Evolutionary conservation across 2,113 vertebrate genomes (phyloP).

Genomic region (Halichoeres trimaculatus): DNA sequence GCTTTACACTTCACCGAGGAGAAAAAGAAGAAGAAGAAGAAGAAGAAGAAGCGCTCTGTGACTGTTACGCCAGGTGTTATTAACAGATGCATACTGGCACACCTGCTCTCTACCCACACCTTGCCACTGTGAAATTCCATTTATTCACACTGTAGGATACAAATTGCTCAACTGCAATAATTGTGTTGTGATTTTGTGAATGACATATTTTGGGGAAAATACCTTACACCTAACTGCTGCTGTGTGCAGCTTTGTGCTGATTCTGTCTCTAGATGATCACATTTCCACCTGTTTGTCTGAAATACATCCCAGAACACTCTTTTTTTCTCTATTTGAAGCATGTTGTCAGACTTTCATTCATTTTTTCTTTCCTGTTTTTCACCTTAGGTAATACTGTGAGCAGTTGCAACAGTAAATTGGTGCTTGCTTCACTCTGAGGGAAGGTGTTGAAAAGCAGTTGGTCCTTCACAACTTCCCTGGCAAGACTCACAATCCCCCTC

Average conservation of each 20-base stretch:
- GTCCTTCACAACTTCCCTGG: constrained; percentile 51
- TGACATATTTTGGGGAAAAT: background rate
- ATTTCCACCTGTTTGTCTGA: background rate
- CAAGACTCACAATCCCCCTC: constrained; percentile 32
- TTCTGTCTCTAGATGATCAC: background rate
- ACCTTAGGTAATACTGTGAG: constrained; percentile 28
- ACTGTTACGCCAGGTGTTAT: constrained; percentile 10
- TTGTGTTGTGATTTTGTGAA: constrained; percentile 15
- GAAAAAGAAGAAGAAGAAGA: background rate
- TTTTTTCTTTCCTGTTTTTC: constrained; percentile 13
- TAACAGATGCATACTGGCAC: constrained; percentile 32
- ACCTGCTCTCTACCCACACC: constrained; percentile 37
- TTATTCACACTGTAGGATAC: constrained; percentile 1
- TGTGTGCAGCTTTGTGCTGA: background rate
- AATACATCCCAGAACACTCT: background rate
- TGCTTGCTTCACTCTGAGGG: constrained; percentile 35
- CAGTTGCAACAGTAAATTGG: constrained; percentile 15
- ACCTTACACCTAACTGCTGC: background rate
- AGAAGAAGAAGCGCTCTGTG: background rate
- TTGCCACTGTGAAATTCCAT: constrained; percentile 8
- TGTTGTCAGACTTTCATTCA: background rate
- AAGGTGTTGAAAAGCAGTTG: constrained; percentile 53
- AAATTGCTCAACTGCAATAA: constrained; percentile 9
- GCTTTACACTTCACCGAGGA: background rate
- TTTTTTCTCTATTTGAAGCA: background rate